A percentile compares a stretch with the other conserved stretches of the same genome.
Evolutionary conservation across 2,113 vertebrate species (phyloP).

Genomic region (Lampris incognitus): DNA sequence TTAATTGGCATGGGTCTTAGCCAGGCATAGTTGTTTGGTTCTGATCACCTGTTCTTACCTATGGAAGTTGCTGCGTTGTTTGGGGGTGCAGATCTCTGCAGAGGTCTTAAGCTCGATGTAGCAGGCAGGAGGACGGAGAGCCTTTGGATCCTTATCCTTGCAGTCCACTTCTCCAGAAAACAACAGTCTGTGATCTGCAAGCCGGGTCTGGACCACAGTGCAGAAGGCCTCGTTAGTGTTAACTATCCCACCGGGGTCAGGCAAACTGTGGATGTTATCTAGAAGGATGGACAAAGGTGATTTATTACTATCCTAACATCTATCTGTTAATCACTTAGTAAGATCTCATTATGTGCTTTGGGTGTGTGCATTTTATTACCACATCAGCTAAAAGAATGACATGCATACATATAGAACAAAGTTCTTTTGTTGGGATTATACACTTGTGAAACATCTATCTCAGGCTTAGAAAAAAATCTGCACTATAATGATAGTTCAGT

Average conservation of each 20-base stretch:
- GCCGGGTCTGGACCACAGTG: constrained; percentile 89
- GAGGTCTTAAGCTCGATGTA: constrained; percentile 93
- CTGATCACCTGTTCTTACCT: constrained; percentile 74
- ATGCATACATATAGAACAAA: neutral
- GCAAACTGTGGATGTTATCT: constrained; percentile 81
- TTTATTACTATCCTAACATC: neutral
- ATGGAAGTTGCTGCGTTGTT: constrained; percentile 89
- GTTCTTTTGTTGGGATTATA: no score
- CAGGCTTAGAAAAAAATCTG: neutral
- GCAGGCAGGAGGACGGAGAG: constrained; percentile 82
- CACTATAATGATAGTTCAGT: neutral
- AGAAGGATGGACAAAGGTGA: constrained; percentile 30
- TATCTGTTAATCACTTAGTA: neutral
- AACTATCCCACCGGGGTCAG: constrained; percentile 85
- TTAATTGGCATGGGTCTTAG: no score
- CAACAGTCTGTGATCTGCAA: constrained; percentile 86
- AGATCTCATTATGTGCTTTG: neutral
- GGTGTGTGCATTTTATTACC: neutral
- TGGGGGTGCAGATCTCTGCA: constrained; percentile 87
- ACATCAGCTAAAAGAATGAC: neutral
- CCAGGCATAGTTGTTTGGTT: no score
- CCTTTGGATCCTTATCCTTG: constrained; percentile 76
- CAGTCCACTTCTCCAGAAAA: constrained; percentile 94
- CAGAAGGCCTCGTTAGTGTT: constrained; percentile 94
- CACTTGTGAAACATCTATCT: no score